Evolutionary conservation across 2,113 vertebrate genomes (phyloP).

Genomic region (Marmota monax): DNA sequence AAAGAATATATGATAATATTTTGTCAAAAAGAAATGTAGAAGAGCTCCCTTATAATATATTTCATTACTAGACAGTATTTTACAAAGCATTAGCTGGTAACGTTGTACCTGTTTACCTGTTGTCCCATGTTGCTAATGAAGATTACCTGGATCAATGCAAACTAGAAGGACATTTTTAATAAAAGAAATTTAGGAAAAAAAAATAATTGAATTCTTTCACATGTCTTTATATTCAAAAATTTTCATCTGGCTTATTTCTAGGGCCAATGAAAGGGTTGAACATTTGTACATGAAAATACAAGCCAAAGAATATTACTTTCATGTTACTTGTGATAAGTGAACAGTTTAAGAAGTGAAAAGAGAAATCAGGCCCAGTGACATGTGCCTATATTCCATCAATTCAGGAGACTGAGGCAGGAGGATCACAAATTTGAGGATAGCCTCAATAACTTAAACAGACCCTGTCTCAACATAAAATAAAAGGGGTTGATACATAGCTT

Average conservation of each 20-base stretch:
- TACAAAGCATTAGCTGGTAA: not conserved
- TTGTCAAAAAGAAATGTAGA: conserved; percentile 26
- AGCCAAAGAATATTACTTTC: not conserved
- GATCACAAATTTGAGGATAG: too few species aligned
- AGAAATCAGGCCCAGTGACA: not conserved
- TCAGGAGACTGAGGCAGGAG: too few species aligned
- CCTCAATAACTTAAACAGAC: too few species aligned
- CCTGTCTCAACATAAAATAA: too few species aligned
- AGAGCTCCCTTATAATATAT: not conserved
- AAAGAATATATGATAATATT: not conserved
- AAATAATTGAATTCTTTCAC: not conserved
- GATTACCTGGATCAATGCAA: not conserved
- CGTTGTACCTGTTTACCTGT: not conserved
- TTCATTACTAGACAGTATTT: not conserved
- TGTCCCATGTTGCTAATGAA: not conserved
- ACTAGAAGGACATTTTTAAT: not conserved
- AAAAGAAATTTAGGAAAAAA: not conserved
- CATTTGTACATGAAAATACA: not conserved
- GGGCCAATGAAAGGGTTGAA: not conserved
- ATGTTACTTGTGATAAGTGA: not conserved
- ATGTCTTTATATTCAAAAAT: not conserved
- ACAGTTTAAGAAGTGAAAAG: not conserved
- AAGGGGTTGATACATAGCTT: too few species aligned
- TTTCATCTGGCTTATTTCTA: not conserved
- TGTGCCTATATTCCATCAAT: too few species aligned